Percentiles rank a stretch among this genome's conserved stretches.
phyloP scores from a whole-genome alignment of 2,888 invertebrate genomes.

The Plagodis pulveraria region DNA sequence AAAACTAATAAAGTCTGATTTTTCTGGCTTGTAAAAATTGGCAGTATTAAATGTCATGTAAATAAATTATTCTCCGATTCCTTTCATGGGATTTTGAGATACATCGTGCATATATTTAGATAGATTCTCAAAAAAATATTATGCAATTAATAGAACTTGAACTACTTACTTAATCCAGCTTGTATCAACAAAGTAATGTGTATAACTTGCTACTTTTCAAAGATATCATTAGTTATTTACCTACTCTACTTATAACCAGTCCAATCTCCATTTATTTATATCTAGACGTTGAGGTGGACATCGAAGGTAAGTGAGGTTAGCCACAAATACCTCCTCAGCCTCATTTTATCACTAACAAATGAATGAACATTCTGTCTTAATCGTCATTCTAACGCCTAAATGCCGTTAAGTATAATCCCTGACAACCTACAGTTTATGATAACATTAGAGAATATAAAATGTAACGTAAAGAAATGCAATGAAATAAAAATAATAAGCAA shows the following conservation, averaged over 20 bases:
- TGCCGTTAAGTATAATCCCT: background rate
- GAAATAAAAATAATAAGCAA: too few species aligned
- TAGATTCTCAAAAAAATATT: too few species aligned
- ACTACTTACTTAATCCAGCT: background rate
- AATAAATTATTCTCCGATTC: too few species aligned
- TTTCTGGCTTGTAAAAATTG: too few species aligned
- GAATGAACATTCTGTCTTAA: background rate
- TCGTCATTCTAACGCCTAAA: background rate
- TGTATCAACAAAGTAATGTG: background rate
- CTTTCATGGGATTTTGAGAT: too few species aligned
- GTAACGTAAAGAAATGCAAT: too few species aligned
- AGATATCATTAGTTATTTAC: constrained; percentile 7
- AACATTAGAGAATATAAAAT: too few species aligned
- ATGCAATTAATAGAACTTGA: too few species aligned
- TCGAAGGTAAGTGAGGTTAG: constrained; percentile 14
- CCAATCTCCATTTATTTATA: background rate
- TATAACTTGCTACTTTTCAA: background rate
- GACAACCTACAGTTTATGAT: too few species aligned
- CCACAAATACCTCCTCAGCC: constrained; percentile 1
- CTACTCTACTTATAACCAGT: background rate
- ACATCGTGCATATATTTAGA: too few species aligned
- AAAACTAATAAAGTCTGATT: too few species aligned
- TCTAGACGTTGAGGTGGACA: constrained; percentile 2
- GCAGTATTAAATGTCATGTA: too few species aligned
- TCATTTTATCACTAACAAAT: background rate